Base-by-base conservation (phyloP, 2,888 invertebrate genomes). In the Tetheella fluctuosa region DNA sequence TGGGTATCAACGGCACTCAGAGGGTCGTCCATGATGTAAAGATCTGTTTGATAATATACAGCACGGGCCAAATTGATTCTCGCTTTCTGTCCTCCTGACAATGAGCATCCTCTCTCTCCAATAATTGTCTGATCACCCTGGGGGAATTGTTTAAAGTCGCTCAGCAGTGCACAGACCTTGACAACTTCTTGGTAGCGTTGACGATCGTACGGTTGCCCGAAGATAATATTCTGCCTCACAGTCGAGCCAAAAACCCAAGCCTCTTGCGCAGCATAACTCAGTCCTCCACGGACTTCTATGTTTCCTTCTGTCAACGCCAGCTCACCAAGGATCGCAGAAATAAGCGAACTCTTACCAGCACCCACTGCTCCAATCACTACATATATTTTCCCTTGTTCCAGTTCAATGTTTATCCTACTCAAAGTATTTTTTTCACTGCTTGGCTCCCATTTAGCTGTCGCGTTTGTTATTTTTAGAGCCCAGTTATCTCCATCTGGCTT, bases 31-130 rank as follows among this genome's bases (percentile, higher is more conserved):
- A 97, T 84, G 54, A 97, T 87, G 77, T 97, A 97, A 52, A 97
- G 94, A 74, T 97, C 97, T 0, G 97, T 96, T 93, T 93, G 94
- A 74, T 95, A 95, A 78, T 97, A 97, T 54, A 97, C 92, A 2
- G 96, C 95, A 73, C 97, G 92, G 0, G 96, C 97, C 52, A 98
- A 89, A 83, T 96, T 96, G 25, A 98, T 95, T 66, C 98, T 94
- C 1, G 97, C 97, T 79, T 95, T 94, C 88, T 98, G 97, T 8
- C 97, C 97, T 10, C 97, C 97, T 52, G 97, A 97, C 13, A 98
- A 88, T 6, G 96, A 95, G 0, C 96, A 94, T 12, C 98, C 98
- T 55, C 96, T 94, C 79, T 98, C 97, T 1, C 98, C 97, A 0
- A 98, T 96, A 57, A 96, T 84, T 0, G 97, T 97, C 71, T 94